phyloP scores from a whole-genome alignment of 2,113 vertebrate species.

The Girardinichthys multiradiatus region DNA sequence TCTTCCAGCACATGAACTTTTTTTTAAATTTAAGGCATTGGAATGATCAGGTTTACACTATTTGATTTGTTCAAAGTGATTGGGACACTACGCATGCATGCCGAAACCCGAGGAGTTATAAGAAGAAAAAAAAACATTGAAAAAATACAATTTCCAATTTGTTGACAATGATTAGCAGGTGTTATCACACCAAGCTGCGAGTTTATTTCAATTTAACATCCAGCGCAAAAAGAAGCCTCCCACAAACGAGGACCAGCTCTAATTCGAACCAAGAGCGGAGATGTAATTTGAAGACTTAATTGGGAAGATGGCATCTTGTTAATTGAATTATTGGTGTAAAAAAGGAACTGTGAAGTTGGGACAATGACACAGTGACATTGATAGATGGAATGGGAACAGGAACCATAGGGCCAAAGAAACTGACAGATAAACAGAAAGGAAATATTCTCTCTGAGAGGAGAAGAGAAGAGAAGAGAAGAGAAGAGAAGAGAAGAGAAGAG shows the following conservation, averaged over 20 bases:
- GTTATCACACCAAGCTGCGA: conserved; percentile 71
- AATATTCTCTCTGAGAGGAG: conserved; percentile 40
- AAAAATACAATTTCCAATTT: background rate
- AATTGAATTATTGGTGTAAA: conserved; percentile 78
- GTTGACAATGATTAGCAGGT: conserved; percentile 60
- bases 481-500: conserved; percentile 34
- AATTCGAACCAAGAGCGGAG: conserved; percentile 51
- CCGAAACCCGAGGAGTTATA: conserved; percentile 15
- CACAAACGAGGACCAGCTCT: conserved; percentile 38
- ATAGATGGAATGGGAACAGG: conserved; percentile 25
- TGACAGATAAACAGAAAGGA: conserved; percentile 49
- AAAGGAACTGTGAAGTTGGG: conserved; percentile 60
- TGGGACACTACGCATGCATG: background rate
- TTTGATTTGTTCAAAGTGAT: too few species aligned
- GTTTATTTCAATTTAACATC: conserved; percentile 71
- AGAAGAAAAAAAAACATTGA: conserved; percentile 34
- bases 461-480: conserved; percentile 28
- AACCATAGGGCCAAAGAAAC: conserved; percentile 7
- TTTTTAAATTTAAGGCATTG: too few species aligned
- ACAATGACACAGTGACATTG: conserved; percentile 64
- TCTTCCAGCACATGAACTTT: too few species aligned
- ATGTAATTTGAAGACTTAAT: conserved; percentile 78
- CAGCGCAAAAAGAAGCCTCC: conserved; percentile 65
- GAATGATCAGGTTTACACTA: too few species aligned
- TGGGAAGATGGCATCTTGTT: conserved; percentile 80